Base-by-base conservation (phyloP, 2,113 vertebrate genomes). In the Dicentrarchus labrax region DNA sequence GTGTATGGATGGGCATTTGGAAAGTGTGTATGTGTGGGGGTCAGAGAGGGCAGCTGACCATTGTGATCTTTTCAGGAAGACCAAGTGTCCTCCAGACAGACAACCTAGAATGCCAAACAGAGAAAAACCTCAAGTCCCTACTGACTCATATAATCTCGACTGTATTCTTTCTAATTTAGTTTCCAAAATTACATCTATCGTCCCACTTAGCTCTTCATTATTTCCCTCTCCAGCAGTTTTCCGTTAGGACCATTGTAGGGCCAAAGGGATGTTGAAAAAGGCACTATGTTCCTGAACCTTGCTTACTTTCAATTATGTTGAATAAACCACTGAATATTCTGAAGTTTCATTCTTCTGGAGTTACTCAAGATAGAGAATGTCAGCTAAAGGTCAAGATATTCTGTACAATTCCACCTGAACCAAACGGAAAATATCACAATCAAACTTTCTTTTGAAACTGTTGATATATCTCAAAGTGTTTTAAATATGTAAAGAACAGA, bases 171-270 rank as follows among this genome's bases (percentile, higher is more conserved):
- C 11, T 76, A 67, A 77, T 81, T 77, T 79, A 8, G n/a, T 66
- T 39, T 64, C 22, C 15, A 22, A 70, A 79, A 75, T 59, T 78
- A 62, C 69, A 13, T 78, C 57, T 8, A 12, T 64, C 5, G 2
- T 17, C 53, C 41, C 69, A 69, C 61, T 88, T 69, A 73, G 15
- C 17, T 62, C 48, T 54, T 78, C 57, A 86, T 86, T 19, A 77
- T 50, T 45, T 54, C 24, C 53, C 39, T 43, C 59, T n/a, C 10
- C 8, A 17, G 39, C 16, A 2, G 21, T 62, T 66, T 50, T 45
- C 75, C 79, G 16, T 39, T 30, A 71, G 64, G 68, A 54, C 30
- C 41, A 36, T 12, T 45, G 36, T 1, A 62, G 45, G 30, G 51
- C 51, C 68, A 78, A n/a, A 45, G 62, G 76, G 61, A 84, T 10